Conservation (phyloP, 2,113 vertebrate genomes). For the Esox niger region DNA sequence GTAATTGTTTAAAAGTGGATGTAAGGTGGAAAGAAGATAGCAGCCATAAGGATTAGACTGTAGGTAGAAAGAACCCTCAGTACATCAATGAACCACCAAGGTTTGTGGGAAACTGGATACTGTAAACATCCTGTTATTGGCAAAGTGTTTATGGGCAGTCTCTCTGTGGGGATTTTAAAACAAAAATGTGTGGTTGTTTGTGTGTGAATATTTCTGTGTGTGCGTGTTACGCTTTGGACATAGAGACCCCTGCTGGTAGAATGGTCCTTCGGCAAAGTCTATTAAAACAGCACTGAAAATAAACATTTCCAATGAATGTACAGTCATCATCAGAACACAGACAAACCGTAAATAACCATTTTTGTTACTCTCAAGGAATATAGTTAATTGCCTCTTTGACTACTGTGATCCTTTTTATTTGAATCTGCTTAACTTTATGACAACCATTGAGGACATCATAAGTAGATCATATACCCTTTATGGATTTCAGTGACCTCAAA, state of each 20-base stretch:
- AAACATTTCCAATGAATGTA: too few species aligned
- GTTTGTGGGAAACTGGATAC: slow-evolving; percentile 53
- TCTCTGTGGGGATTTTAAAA: slow-evolving; percentile 74
- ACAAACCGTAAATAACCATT: too few species aligned
- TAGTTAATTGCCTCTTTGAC: too few species aligned
- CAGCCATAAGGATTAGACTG: slow-evolving; percentile 10
- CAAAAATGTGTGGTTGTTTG: slow-evolving; percentile 77
- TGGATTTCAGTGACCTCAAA: not conserved
- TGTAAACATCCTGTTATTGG: slow-evolving; percentile 51
- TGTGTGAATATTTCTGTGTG: slow-evolving; percentile 55
- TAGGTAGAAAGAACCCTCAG: slow-evolving; percentile 22
- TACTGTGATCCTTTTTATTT: not conserved
- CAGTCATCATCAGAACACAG: too few species aligned
- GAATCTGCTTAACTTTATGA: not conserved
- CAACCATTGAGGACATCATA: not conserved
- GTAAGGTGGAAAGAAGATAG: slow-evolving; percentile 1
- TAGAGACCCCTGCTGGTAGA: slow-evolving; percentile 62
- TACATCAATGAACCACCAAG: slow-evolving; percentile 26
- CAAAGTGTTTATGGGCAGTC: slow-evolving; percentile 72
- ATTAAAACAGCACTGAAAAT: too few species aligned
- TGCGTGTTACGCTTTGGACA: slow-evolving; percentile 20
- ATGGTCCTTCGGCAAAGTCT: not conserved
- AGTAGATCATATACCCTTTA: not conserved
- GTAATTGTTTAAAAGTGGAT: not conserved
- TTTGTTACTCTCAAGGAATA: too few species aligned